A percentile compares a stretch with the other conserved stretches of the same genome.
These are phyloP conservation scores for Zaprionus inermis DNA, from an alignment of 1,140 invertebrate species.

Conservation along the genomic window DNA sequence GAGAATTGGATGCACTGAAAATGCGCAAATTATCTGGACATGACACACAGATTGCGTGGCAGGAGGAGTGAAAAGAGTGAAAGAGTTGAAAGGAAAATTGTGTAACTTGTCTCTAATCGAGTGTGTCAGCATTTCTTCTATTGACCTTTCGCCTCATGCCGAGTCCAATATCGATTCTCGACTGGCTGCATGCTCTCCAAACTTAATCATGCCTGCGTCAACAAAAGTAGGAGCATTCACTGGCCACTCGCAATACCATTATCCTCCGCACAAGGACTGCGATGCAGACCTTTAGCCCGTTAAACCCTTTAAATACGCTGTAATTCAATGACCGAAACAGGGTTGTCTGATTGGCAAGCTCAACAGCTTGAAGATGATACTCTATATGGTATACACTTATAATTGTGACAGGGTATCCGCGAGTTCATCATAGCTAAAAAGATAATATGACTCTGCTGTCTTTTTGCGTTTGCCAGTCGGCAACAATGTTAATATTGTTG, in stretches of 20 bases:
- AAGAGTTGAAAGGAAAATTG: conserved; percentile 2
- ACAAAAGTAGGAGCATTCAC: conserved; percentile 27
- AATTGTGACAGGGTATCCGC: neutral
- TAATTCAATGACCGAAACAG: neutral
- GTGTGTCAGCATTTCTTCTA: conserved; percentile 37
- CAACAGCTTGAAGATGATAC: neutral
- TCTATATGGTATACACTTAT: neutral
- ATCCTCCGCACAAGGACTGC: conserved; percentile 2
- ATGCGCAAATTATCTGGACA: neutral
- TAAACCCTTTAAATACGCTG: conserved; percentile 39
- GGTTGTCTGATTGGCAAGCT: neutral
- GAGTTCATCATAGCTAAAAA: neutral
- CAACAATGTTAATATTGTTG: conserved; percentile 32
- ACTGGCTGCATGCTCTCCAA: conserved; percentile 32
- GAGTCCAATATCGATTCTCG: conserved; percentile 32
- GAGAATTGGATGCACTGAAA: neutral
- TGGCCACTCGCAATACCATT: conserved; percentile 14
- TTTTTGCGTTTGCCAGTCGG: conserved; percentile 31
- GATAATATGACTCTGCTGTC: neutral
- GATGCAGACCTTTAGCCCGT: conserved; percentile 25
- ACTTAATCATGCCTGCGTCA: conserved; percentile 48
- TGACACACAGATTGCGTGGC: neutral
- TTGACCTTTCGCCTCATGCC: conserved; percentile 41
- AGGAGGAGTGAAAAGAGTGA: neutral
- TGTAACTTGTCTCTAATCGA: conserved; percentile 27